Conservation (phyloP, 2,113 vertebrate species). For the Percopsis transmontana region DNA sequence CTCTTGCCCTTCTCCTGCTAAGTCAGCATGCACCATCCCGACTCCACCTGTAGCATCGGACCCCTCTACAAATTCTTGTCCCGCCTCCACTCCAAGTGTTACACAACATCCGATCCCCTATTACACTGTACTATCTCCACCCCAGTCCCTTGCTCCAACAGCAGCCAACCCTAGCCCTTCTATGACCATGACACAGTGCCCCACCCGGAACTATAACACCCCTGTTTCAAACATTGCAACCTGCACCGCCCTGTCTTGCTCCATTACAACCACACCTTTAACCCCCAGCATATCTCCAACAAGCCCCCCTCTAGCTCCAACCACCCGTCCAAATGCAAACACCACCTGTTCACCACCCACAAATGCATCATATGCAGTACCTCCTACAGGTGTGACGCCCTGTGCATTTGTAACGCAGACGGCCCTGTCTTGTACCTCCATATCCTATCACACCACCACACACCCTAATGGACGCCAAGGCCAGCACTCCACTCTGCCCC, state of each 20-base stretch:
- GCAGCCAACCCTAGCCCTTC: slow-evolving; percentile 20
- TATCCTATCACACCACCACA: slow-evolving; percentile 70
- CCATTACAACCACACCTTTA: slow-evolving; percentile 22
- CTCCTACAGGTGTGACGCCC: slow-evolving; percentile 42
- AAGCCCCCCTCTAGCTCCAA: slow-evolving; percentile 6
- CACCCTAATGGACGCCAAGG: slow-evolving; percentile 42
- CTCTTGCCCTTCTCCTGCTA: slow-evolving; percentile 44
- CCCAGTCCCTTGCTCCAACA: slow-evolving; percentile 6
- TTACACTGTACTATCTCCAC: slow-evolving; percentile 54
- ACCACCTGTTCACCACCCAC: slow-evolving; percentile 25
- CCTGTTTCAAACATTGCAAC: slow-evolving; percentile 17
- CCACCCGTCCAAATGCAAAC: slow-evolving; percentile 18
- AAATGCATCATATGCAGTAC: slow-evolving; percentile 15
- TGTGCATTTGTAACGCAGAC: slow-evolving; percentile 72
- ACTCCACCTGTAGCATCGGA: slow-evolving; percentile 7
- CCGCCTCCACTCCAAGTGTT: slow-evolving; percentile 24
- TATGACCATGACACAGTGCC: slow-evolving; percentile 20
- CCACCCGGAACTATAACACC: slow-evolving; percentile 33
- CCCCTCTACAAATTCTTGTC: slow-evolving; percentile 16
- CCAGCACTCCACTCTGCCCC: slow-evolving; percentile 41
- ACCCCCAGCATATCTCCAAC: slow-evolving; percentile 9
- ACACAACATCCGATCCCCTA: slow-evolving; percentile 41
- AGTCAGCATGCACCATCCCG: slow-evolving; percentile 33
- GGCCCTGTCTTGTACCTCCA: slow-evolving; percentile 69
- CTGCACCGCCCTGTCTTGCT: slow-evolving; percentile 14